Evolutionary conservation across 2,113 vertebrate species (phyloP), one percentile per base, ranked within the genome.

Genomic region (Micromys minutus): DNA sequence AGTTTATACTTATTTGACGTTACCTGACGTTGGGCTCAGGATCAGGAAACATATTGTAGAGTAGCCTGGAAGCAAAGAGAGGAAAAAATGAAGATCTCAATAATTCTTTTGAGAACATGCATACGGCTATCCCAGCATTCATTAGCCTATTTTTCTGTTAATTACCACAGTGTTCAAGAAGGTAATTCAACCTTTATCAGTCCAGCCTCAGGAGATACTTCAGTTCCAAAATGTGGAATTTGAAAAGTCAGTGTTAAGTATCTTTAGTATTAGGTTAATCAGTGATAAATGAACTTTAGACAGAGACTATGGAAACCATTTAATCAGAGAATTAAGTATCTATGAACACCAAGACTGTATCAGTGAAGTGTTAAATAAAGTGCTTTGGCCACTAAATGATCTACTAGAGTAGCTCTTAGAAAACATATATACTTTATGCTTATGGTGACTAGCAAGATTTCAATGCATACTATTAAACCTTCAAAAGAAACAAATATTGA

Each of bases 111-210:
- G 67, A 69, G 13, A 31, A 1, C 3, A 45, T 36, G 9, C n/a
- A 16, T 5, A 0, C 1, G 4, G 9, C 12, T 17, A 15, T 36
- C 7, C 12, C 22, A 26, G 29, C 1, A 36, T 81, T 21, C 29
- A 55, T 12, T 45, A 26, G 29, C 3, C 15, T 13, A 39, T 4
- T 26, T 9, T 75, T 74, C 52, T 39, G 50, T n/a, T 21, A 17
- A 59, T 21, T 84, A 10, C 52, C 24, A 12, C 0, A 55, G n/a
- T 7, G 21, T 52, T 26, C 47, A 71, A 24, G 24, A 3, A 10
- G 11, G 22, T 55, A 55, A 72, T 57, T 2, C 7, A 72, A 6
- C 26, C 59, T 65, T 65, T 77, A 76, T 17, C 11, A 76, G 5
- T 42, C 39, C 11, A 12, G 3, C 29, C 36, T 71, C 55, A 12